These are phyloP conservation scores for Drosophila serrata DNA, from an alignment of 1,140 invertebrate species.

Conservation along the genomic window DNA sequence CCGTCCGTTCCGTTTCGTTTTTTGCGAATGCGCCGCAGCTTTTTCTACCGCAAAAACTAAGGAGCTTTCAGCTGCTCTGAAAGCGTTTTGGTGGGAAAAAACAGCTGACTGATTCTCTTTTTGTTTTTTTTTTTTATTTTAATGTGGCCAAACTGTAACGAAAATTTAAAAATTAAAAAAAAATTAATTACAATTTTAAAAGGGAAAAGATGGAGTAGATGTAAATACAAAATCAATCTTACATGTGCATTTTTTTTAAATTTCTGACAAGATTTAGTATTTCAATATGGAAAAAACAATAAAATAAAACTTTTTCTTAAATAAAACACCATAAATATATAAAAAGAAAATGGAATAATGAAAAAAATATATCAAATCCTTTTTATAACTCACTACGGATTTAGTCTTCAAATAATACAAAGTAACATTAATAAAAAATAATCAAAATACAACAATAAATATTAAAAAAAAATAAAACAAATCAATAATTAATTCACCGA, in stretches of 20 bases:
- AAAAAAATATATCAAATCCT: background rate
- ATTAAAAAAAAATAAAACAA: too few relatives aligned
- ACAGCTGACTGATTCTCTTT: constrained; percentile 2
- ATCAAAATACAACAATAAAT: too few relatives aligned
- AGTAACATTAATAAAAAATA: too few relatives aligned
- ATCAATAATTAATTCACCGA: too few relatives aligned
- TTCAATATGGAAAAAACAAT: too few relatives aligned
- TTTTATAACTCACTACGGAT: too few relatives aligned
- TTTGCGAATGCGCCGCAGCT: constrained; percentile 18
- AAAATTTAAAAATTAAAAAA: background rate
- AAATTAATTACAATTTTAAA: background rate
- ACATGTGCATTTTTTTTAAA: too few relatives aligned
- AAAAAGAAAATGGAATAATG: background rate
- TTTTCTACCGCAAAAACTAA: constrained; percentile 9
- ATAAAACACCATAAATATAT: background rate
- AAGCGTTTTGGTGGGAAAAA: constrained; percentile 2
- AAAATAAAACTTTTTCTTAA: too few relatives aligned
- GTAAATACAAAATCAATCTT: background rate
- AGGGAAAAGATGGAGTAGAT: background rate
- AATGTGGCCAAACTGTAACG: constrained; percentile 8
- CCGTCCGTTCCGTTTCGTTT: constrained; percentile 22
- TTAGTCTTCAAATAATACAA: too few relatives aligned
- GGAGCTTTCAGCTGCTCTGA: constrained; percentile 6
- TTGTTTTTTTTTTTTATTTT: background rate
- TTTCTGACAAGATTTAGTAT: too few relatives aligned